Conservation (phyloP, 2,113 vertebrate species). For the Rhinopomastus cyanomelas region DNA sequence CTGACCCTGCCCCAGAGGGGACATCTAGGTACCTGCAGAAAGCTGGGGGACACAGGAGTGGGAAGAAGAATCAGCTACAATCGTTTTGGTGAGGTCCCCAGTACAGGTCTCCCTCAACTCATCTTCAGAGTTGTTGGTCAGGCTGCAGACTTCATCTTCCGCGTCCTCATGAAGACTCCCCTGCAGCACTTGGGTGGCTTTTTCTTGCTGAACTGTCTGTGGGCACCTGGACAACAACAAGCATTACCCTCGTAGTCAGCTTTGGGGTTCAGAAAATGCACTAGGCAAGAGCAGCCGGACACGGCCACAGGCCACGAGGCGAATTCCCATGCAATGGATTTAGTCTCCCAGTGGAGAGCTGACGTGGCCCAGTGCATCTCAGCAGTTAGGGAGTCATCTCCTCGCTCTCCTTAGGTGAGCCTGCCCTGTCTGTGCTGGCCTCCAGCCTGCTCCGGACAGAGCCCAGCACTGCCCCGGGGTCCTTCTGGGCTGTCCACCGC, state of each 20-base stretch:
- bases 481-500: background rate
- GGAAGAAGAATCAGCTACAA: constrained; percentile 66
- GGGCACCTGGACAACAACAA: constrained; percentile 72
- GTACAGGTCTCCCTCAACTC: constrained; percentile 4
- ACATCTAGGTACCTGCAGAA: constrained; percentile 35
- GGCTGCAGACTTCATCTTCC: constrained; percentile 14
- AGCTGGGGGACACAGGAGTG: constrained; percentile 25
- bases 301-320: background rate
- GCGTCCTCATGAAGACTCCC: constrained; percentile 66
- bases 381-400: background rate
- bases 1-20: background rate
- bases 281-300: background rate
- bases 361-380: background rate
- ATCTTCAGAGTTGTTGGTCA: constrained; percentile 49
- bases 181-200: constrained; percentile 64
- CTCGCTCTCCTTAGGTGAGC: background rate
- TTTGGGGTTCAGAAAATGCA: background rate
- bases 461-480: background rate
- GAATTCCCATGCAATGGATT: background rate
- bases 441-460: background rate
- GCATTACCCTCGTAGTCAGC: background rate
- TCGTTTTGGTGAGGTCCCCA: background rate
- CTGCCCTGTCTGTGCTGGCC: background rate
- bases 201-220: constrained; percentile 67
- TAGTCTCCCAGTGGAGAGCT: background rate